phyloP scores from a whole-genome alignment of 1,140 invertebrate species.

The Lineus longissimus region DNA sequence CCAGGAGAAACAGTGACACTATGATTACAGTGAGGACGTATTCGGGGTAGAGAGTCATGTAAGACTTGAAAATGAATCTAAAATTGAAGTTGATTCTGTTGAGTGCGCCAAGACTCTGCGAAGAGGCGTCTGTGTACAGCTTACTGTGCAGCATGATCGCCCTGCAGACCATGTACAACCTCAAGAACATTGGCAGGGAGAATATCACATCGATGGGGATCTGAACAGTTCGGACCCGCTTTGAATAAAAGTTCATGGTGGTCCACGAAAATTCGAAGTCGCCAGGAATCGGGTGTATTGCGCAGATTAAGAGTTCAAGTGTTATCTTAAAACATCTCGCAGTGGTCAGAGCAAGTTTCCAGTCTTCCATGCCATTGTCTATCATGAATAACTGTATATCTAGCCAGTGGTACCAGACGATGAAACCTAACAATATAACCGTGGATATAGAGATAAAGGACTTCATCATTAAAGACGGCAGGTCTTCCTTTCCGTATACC shows the following conservation, averaged over 20 bases:
- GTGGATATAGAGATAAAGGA: slow-evolving; percentile 40
- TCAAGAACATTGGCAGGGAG: slow-evolving; percentile 50
- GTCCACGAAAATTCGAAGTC: slow-evolving; percentile 15
- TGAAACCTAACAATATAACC: slow-evolving; percentile 34
- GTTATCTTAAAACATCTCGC: slow-evolving; percentile 29
- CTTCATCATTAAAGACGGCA: slow-evolving; percentile 39
- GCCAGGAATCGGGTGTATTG: slow-evolving; percentile 49
- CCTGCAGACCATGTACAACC: slow-evolving; percentile 44
- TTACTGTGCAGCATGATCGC: slow-evolving; percentile 48
- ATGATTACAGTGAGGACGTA: slow-evolving; percentile 47
- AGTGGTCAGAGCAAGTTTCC: slow-evolving; percentile 38
- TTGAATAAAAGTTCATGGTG: not conserved
- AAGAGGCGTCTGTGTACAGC: slow-evolving; percentile 48
- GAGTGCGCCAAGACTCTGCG: slow-evolving; percentile 50
- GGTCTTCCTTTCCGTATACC: slow-evolving; percentile 19
- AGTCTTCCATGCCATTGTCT: slow-evolving; percentile 49
- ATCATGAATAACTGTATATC: slow-evolving; percentile 44
- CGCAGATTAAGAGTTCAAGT: slow-evolving; percentile 44
- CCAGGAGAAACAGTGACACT: slow-evolving; percentile 37
- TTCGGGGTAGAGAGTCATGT: slow-evolving; percentile 51
- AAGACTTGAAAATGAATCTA: slow-evolving; percentile 51
- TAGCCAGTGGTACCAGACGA: slow-evolving; percentile 41
- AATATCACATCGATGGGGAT: slow-evolving; percentile 43
- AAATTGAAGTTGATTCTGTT: slow-evolving; percentile 51
- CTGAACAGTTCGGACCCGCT: not conserved